These are phyloP conservation scores for Arbacia lixula DNA, from an alignment of 53 echinoderm and acorn worm genomes.

Conservation along the genomic window DNA sequence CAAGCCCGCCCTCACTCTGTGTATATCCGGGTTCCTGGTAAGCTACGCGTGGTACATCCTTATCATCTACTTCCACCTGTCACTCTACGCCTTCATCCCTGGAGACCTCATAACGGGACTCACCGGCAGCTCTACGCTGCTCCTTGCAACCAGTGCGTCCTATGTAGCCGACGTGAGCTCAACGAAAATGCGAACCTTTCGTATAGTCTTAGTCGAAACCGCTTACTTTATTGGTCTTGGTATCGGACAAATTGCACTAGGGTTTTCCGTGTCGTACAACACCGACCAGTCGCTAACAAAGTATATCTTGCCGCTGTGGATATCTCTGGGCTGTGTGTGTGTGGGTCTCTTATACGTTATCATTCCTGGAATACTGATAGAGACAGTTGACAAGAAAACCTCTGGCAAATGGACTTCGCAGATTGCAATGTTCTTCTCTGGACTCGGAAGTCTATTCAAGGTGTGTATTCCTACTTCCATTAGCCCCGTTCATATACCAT, in stretches of 20 bases:
- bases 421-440: neutral
- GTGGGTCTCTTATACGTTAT: constrained; percentile 15
- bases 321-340: neutral
- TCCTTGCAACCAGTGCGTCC: constrained; percentile 49
- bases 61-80: constrained; percentile 57
- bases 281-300: neutral
- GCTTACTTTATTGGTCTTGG: constrained; percentile 7
- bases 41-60: constrained; percentile 11
- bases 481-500: no score
- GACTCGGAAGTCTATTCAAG: no score
- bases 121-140: constrained; percentile 33
- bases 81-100: constrained; percentile 29
- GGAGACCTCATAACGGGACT: constrained; percentile 52
- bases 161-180: constrained; percentile 63
- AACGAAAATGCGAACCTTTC: constrained; percentile 9
- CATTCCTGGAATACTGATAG: constrained; percentile 14
- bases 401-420: neutral
- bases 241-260: constrained; percentile 46
- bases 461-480: no score
- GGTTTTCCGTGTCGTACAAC: constrained; percentile 1
- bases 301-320: constrained; percentile 35
- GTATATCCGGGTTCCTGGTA: constrained; percentile 29
- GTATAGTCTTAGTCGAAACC: constrained; percentile 37
- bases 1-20: constrained; percentile 35
- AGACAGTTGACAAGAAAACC: constrained; percentile 14